Percentiles rank a stretch among this genome's conserved stretches.
phyloP scores from a whole-genome alignment of 2,113 vertebrate genomes.

The Chionomys nivalis region DNA sequence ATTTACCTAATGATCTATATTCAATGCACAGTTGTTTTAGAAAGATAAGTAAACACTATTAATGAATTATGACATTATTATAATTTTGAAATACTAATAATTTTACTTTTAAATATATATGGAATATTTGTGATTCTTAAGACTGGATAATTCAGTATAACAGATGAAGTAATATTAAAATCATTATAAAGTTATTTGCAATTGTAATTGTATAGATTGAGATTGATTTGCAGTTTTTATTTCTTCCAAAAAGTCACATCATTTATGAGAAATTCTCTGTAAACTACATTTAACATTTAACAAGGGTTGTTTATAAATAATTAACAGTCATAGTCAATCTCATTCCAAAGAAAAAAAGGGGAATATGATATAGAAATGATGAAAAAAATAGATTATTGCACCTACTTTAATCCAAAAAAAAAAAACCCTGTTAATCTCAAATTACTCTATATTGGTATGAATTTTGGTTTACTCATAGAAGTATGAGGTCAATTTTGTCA shows the following conservation, averaged over 20 bases:
- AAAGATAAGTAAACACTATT: not conserved
- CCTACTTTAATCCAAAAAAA: too few relatives aligned
- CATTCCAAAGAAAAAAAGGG: too few relatives aligned
- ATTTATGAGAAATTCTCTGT: not conserved
- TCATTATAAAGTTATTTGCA: not conserved
- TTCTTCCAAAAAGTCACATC: not conserved
- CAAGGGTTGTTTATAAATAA: too few relatives aligned
- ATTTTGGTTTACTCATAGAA: too few relatives aligned
- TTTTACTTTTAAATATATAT: conserved; percentile 6
- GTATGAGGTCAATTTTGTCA: too few relatives aligned
- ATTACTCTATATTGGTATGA: too few relatives aligned
- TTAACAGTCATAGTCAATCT: too few relatives aligned
- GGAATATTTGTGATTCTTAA: not conserved
- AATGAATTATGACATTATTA: not conserved
- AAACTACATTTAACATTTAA: too few relatives aligned
- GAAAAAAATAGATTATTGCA: too few relatives aligned
- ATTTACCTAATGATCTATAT: not conserved
- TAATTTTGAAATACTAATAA: not conserved
- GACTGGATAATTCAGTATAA: not conserved
- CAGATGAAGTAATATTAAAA: not conserved
- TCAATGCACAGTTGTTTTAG: not conserved
- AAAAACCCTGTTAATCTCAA: too few relatives aligned
- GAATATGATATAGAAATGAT: too few relatives aligned
- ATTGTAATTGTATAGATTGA: not conserved
- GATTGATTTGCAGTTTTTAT: not conserved